Conservation (phyloP, 2,113 vertebrate genomes). For the Grantiella picta region DNA sequence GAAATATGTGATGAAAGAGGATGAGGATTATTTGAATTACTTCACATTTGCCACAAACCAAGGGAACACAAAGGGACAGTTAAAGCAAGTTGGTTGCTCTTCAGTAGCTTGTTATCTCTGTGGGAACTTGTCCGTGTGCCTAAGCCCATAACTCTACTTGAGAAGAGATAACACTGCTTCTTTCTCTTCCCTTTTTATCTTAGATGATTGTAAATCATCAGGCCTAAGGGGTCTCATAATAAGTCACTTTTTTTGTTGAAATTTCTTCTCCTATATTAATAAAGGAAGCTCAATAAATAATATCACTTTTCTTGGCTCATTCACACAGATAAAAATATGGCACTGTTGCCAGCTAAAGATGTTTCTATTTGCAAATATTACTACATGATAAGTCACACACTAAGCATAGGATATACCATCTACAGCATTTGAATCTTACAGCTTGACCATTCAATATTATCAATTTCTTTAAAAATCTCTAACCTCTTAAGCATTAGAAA, state of each 20-base stretch:
- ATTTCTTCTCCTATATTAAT: background rate
- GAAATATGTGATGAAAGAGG: constrained; percentile 7
- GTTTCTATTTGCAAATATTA: background rate
- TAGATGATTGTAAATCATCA: background rate
- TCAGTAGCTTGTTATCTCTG: background rate
- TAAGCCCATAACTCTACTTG: background rate
- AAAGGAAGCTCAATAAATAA: background rate
- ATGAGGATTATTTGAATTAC: constrained; percentile 35
- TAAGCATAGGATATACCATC: background rate
- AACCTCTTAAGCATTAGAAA: background rate
- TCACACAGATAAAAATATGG: background rate
- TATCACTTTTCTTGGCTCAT: background rate
- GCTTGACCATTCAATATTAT: background rate
- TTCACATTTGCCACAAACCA: background rate
- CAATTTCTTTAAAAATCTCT: background rate
- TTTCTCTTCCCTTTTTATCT: background rate
- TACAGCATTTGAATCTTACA: background rate
- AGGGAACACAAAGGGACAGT: background rate
- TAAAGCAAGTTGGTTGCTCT: background rate
- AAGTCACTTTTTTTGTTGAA: background rate
- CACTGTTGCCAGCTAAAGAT: background rate
- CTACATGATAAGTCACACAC: background rate
- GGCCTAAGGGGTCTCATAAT: background rate
- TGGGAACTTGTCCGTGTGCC: background rate
- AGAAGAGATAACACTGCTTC: background rate